A percentile compares a stretch with the other conserved stretches of the same genome.
phyloP scores from a whole-genome alignment of 2,797 vertebrate genomes.

The Chaetophractus vellerosus region DNA sequence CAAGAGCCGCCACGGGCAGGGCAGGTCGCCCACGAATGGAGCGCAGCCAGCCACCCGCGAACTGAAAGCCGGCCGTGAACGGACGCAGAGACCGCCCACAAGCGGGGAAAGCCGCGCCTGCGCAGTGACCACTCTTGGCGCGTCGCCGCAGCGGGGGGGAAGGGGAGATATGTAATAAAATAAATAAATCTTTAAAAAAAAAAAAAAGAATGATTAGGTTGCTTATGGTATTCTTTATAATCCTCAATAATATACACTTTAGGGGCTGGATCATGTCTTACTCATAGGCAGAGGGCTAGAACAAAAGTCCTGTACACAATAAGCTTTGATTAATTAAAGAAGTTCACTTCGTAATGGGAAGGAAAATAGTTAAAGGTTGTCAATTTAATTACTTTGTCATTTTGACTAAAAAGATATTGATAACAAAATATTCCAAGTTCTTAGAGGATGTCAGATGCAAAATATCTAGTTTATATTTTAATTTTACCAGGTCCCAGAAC shows the following conservation, averaged over 20 bases:
- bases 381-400: background rate
- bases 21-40: no score
- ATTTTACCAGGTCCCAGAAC: slow-evolving; percentile 14
- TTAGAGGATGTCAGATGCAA: slow-evolving; percentile 16
- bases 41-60: no score
- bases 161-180: no score
- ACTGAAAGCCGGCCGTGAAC: no score
- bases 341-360: background rate
- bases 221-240: slow-evolving; percentile 6
- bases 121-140: no score
- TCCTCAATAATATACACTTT: background rate
- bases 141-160: no score
- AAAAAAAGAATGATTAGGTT: background rate
- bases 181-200: no score
- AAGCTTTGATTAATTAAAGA: background rate
- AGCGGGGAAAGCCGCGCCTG: no score
- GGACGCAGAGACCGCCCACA: no score
- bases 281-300: background rate
- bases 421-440: slow-evolving; percentile 48
- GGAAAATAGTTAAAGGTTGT: slow-evolving; percentile 41
- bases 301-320: background rate
- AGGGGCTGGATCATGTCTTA: background rate
- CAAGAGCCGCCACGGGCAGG: no score
- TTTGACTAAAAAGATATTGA: background rate
- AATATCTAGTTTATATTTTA: background rate